A percentile compares a stretch with the other conserved stretches of the same genome.
Evolutionary conservation across 1,140 invertebrate species (phyloP).

Genomic region (Hypothenemus hampei): DNA sequence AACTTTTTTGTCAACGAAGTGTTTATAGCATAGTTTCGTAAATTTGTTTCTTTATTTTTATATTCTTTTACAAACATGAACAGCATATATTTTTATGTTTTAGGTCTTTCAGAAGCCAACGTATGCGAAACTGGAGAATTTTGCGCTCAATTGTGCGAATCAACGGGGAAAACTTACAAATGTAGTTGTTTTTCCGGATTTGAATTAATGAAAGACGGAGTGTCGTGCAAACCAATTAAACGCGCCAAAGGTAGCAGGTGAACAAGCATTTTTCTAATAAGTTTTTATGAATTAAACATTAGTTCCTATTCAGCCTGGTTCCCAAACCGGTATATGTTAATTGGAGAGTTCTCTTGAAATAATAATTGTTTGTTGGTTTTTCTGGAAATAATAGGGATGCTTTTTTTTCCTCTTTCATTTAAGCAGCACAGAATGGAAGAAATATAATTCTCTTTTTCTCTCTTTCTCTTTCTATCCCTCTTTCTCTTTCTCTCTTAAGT

Average conservation of each 20-base stretch:
- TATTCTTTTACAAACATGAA: neutral
- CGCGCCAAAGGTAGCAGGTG: slow-evolving; percentile 31
- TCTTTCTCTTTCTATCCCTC: no score
- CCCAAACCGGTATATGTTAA: no score
- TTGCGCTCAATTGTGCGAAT: slow-evolving; percentile 70
- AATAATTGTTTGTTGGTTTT: no score
- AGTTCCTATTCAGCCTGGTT: no score
- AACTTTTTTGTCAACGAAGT: neutral
- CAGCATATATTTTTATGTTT: neutral
- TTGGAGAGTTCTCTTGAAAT: no score
- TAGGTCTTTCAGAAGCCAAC: slow-evolving; percentile 49
- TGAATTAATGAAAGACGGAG: slow-evolving; percentile 54
- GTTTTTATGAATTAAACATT: no score
- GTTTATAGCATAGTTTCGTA: neutral
- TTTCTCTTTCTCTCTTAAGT: no score
- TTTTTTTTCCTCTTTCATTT: no score
- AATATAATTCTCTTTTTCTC: no score
- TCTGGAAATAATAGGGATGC: no score
- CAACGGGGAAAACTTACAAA: slow-evolving; percentile 61
- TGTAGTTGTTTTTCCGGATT: slow-evolving; percentile 68
- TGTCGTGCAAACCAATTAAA: slow-evolving; percentile 51
- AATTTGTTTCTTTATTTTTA: neutral
- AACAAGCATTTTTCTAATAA: no score
- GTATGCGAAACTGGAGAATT: slow-evolving; percentile 61
- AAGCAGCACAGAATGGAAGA: no score